Evolutionary conservation across 1,140 invertebrate genomes (phyloP).

Genomic region (Ooceraea biroi): DNA sequence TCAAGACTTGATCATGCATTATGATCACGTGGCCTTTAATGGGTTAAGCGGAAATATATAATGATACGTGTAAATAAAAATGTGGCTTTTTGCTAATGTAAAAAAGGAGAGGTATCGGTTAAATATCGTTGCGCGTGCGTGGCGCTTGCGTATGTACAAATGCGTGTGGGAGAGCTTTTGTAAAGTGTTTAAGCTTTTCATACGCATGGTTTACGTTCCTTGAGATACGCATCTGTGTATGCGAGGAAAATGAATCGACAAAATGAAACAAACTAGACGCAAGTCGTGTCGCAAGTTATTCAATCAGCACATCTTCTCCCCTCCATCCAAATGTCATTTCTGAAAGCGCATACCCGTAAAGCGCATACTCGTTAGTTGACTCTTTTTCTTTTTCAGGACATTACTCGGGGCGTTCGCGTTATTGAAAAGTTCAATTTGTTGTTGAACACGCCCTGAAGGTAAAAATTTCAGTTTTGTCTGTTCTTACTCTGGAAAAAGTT

Average conservation of each 20-base stretch:
- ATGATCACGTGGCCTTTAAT: background rate
- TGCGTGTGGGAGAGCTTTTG: conserved; percentile 55
- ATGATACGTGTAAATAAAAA: conserved; percentile 24
- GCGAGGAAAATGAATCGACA: conserved; percentile 16
- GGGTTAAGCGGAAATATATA: conserved; percentile 4
- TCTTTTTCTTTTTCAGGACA: too few species aligned
- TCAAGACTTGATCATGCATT: background rate
- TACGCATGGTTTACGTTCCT: conserved; percentile 62
- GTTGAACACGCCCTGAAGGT: background rate
- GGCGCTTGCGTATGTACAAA: conserved; percentile 9
- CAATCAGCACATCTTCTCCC: background rate
- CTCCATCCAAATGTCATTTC: background rate
- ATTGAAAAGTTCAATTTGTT: background rate
- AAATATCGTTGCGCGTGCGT: background rate
- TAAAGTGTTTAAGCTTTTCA: conserved; percentile 68
- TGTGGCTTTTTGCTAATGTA: conserved; percentile 7
- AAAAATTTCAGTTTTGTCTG: background rate
- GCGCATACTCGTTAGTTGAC: too few species aligned
- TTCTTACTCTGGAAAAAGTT: conserved; percentile 3
- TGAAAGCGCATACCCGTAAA: too few species aligned
- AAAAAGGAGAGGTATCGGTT: background rate
- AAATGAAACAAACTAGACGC: conserved; percentile 13
- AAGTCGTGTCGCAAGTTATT: background rate
- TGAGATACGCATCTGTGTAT: conserved; percentile 54
- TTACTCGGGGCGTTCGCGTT: background rate